A percentile compares a stretch with the other conserved stretches of the same genome.
These are phyloP conservation scores for Athripsodes cinereus DNA, from an alignment of 2,888 invertebrate species.

Conservation along the genomic window DNA sequence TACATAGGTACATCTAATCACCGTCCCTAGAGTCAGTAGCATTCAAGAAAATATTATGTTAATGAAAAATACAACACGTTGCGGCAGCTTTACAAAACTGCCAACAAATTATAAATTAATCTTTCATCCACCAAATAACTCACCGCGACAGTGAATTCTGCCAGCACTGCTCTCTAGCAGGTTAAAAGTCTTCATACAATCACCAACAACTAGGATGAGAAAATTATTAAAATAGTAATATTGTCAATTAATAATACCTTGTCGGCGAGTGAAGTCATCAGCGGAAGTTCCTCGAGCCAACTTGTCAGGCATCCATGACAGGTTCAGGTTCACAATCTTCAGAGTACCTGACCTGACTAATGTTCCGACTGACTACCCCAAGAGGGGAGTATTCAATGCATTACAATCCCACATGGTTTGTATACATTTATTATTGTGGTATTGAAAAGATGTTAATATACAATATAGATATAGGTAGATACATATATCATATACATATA, in stretches of 20 bases:
- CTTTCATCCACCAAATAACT: constrained; percentile 7
- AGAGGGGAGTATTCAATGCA: neutral
- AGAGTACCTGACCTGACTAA: constrained; percentile 52
- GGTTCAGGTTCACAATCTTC: constrained; percentile 44
- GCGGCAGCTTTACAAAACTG: no score
- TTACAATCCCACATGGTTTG: no score
- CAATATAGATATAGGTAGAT: no score
- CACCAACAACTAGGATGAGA: constrained; percentile 26
- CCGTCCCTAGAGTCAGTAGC: no score
- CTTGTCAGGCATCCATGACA: constrained; percentile 31
- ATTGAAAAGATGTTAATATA: no score
- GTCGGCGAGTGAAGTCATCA: constrained; percentile 44
- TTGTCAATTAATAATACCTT: constrained; percentile 49
- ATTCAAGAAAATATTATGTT: no score
- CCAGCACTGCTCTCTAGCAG: constrained; percentile 8
- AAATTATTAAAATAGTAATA: constrained; percentile 35
- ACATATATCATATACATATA: no score
- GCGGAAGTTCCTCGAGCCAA: constrained; percentile 44
- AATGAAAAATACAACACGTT: no score
- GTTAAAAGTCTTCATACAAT: constrained; percentile 25
- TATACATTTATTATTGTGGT: no score
- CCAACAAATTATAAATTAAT: no score
- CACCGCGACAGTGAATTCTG: constrained; percentile 17
- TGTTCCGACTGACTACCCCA: constrained; percentile 45
- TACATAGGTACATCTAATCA: no score